phyloP scores from a whole-genome alignment of 2,113 vertebrate genomes.

The Hydropotes inermis region DNA sequence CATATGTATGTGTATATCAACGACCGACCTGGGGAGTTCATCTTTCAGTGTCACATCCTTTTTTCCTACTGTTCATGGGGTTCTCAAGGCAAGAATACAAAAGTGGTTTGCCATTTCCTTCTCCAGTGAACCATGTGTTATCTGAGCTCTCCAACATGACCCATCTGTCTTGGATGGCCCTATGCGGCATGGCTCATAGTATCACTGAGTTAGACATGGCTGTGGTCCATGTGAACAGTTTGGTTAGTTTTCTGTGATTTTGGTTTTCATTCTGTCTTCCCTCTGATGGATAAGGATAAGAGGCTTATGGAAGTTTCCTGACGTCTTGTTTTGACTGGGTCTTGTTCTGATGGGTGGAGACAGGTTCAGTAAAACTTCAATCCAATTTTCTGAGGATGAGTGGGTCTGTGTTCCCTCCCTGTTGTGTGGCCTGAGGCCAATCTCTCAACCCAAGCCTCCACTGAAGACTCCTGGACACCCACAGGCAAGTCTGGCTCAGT shows the following conservation, averaged over 20 bases:
- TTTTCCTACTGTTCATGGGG: neutral
- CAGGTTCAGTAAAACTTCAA: neutral
- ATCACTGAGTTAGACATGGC: neutral
- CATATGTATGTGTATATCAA: neutral
- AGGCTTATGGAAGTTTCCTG: neutral
- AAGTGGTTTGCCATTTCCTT: neutral
- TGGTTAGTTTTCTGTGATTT: neutral
- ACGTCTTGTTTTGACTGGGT: neutral
- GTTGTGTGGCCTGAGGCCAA: neutral
- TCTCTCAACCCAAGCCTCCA: neutral
- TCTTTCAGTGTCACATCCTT: neutral
- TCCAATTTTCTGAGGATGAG: neutral
- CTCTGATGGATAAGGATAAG: neutral
- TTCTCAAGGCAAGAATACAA: neutral
- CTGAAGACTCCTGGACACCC: neutral
- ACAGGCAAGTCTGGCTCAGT: neutral
- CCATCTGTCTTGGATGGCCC: neutral
- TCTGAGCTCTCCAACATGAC: neutral
- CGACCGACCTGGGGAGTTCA: neutral
- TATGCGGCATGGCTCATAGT: rapidly evolving
- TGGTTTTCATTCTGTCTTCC: neutral
- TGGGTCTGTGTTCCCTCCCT: neutral
- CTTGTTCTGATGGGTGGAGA: neutral
- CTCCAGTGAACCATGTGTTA: neutral
- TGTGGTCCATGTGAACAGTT: neutral